Conservation (phyloP, 2,888 invertebrate species). For the Lordiphosa andalusiaca region DNA sequence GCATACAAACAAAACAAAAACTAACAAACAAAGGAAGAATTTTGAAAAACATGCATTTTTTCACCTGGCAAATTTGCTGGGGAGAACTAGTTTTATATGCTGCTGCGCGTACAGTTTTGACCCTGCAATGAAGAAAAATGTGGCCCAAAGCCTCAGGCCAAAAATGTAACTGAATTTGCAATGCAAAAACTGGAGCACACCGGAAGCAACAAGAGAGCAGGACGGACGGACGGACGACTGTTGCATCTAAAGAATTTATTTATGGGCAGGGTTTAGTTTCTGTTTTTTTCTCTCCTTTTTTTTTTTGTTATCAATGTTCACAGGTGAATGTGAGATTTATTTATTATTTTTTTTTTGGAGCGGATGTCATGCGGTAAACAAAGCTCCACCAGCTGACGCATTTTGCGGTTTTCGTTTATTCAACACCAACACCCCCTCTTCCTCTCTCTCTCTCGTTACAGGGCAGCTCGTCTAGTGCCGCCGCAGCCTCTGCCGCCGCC, state of each 20-base stretch:
- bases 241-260: slow-evolving; percentile 42
- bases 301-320: slow-evolving; percentile 30
- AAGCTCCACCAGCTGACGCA: slow-evolving; percentile 49
- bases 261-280: slow-evolving; percentile 21
- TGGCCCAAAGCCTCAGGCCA: slow-evolving; percentile 17
- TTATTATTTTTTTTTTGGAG: slow-evolving; percentile 21
- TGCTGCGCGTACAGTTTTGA: no score
- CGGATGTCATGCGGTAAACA: slow-evolving; percentile 58
- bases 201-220: slow-evolving; percentile 55
- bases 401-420: slow-evolving; percentile 54
- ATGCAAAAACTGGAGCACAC: slow-evolving; percentile 54
- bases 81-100: not conserved
- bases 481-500: slow-evolving; percentile 68
- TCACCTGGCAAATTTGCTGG: slow-evolving; percentile 10
- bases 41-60: slow-evolving; percentile 18
- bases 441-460: slow-evolving; percentile 22
- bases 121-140: no score
- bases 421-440: not conserved
- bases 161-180: no score
- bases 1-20: slow-evolving; percentile 5
- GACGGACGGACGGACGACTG: slow-evolving; percentile 37
- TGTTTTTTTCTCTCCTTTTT: slow-evolving; percentile 2
- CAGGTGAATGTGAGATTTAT: slow-evolving; percentile 26
- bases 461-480: slow-evolving; percentile 69
- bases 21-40: not conserved